Conservation (phyloP, 2,888 invertebrate genomes). For the Sympetrum striolatum region DNA sequence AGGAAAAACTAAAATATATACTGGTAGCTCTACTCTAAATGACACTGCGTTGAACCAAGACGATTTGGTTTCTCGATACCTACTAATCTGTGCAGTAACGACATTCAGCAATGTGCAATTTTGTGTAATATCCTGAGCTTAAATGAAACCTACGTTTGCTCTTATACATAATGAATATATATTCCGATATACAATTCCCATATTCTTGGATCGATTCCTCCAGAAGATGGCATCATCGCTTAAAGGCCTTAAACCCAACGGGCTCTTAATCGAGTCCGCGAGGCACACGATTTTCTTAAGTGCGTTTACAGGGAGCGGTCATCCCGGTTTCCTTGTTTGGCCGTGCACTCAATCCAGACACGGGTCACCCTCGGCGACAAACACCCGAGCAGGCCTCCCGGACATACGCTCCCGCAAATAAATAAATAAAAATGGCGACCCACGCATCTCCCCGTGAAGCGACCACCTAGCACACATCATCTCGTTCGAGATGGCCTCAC, state of each 20-base stretch:
- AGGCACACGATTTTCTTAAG: not conserved
- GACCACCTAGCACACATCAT: not conserved
- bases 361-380: constrained; percentile 9
- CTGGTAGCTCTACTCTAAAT: too few relatives aligned
- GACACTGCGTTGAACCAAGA: too few relatives aligned
- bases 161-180: too few relatives aligned
- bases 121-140: too few relatives aligned
- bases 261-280: not conserved
- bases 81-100: too few relatives aligned
- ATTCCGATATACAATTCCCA: too few relatives aligned
- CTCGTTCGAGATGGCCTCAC: not conserved
- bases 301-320: not conserved
- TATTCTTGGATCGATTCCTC: not conserved
- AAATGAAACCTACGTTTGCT: too few relatives aligned
- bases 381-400: not conserved
- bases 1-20: too few relatives aligned
- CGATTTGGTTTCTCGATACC: too few relatives aligned
- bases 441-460: not conserved
- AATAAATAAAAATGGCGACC: constrained; percentile 17
- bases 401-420: constrained; percentile 32
- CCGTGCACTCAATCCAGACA: not conserved
- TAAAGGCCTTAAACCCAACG: not conserved
- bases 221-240: not conserved
- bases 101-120: too few relatives aligned
- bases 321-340: not conserved